Evolutionary conservation across 2,888 invertebrate genomes (phyloP).

Genomic region (Thysanoteuthis rhombus): DNA sequence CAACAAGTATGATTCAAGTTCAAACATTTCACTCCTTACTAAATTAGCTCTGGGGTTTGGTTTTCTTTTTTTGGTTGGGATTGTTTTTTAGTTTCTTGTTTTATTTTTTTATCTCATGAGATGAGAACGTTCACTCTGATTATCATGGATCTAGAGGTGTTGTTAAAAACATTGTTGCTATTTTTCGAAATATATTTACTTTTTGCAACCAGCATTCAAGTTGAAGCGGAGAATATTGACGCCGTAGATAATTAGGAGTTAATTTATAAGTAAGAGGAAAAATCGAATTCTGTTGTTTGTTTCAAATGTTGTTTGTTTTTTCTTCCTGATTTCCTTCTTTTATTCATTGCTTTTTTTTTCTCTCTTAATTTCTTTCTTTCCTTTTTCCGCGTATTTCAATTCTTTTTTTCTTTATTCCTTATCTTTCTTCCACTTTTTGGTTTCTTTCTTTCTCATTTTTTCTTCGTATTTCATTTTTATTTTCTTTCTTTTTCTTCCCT

Average conservation of each 20-base stretch:
- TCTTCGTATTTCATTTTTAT: too few relatives aligned
- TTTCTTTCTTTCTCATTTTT: too few relatives aligned
- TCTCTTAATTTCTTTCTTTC: too few relatives aligned
- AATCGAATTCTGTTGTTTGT: neutral
- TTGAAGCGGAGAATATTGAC: neutral
- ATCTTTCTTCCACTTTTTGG: too few relatives aligned
- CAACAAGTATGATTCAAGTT: neutral
- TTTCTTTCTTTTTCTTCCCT: too few relatives aligned
- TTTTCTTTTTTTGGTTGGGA: too few relatives aligned
- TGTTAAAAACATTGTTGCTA: neutral
- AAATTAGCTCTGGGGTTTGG: neutral
- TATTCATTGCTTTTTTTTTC: too few relatives aligned
- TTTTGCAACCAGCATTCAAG: neutral
- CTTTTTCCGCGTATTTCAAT: too few relatives aligned
- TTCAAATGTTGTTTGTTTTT: neutral
- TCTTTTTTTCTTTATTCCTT: too few relatives aligned
- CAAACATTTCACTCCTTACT: neutral
- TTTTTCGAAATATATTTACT: neutral
- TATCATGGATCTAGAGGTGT: neutral
- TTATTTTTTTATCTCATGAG: neutral
- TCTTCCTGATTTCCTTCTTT: too few relatives aligned
- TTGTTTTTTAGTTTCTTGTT: too few relatives aligned
- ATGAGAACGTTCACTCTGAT: neutral
- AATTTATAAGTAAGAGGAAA: neutral
- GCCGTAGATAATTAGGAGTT: neutral